Conservation (phyloP, 2,888 invertebrate genomes). For the Ophion slaviceki region DNA sequence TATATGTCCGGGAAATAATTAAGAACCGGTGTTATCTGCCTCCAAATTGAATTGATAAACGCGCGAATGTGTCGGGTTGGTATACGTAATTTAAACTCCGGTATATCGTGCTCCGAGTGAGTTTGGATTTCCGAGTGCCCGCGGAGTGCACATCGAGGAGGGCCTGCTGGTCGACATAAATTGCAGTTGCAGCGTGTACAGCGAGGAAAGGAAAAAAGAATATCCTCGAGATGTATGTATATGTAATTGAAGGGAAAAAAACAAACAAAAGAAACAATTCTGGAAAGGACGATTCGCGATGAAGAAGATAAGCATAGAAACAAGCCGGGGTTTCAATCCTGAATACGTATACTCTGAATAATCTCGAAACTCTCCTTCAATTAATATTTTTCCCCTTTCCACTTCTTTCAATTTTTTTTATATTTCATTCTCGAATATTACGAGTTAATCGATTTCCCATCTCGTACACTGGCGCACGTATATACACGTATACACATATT, state of each 20-base stretch:
- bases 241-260: too few species aligned
- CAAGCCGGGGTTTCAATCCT: background rate
- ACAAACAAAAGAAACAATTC: background rate
- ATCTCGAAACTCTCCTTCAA: constrained; percentile 30
- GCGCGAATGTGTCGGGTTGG: constrained; percentile 44
- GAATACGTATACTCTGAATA: background rate
- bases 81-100: constrained; percentile 29
- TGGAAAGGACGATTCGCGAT: background rate
- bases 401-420: background rate
- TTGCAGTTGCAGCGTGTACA: background rate
- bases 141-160: background rate
- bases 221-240: too few species aligned
- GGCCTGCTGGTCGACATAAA: background rate
- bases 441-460: constrained; percentile 44
- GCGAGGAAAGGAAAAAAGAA: background rate
- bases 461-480: background rate
- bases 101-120: background rate
- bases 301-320: background rate
- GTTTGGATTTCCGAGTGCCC: constrained; percentile 12
- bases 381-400: constrained; percentile 17
- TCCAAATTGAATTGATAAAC: constrained; percentile 59
- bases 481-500: too few species aligned
- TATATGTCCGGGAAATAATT: constrained; percentile 41
- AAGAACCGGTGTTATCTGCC: constrained; percentile 52
- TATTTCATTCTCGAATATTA: constrained; percentile 36